Percentiles rank a stretch among this genome's conserved stretches.
Conservation (phyloP, 2,113 vertebrate species). For the Dicerorhinus sumatrensis region DNA sequence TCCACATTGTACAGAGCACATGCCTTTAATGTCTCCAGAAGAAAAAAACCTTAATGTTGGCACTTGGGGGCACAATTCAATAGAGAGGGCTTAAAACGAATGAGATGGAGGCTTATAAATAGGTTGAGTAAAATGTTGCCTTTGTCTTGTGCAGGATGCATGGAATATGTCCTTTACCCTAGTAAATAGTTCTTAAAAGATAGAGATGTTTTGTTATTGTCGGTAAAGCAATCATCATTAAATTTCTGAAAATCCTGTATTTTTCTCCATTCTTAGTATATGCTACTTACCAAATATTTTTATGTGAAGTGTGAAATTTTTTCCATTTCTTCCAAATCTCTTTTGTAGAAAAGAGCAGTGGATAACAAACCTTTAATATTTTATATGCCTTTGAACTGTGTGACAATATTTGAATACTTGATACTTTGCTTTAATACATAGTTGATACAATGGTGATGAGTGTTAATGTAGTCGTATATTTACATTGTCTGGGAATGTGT, state of each 20-base stretch:
- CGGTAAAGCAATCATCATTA: not conserved
- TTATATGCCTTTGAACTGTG: not conserved
- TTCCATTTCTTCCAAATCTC: not conserved
- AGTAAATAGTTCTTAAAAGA: not conserved
- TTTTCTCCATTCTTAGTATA: not conserved
- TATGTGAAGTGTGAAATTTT: not conserved
- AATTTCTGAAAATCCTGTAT: not conserved
- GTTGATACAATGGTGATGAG: not conserved
- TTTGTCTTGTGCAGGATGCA: not conserved
- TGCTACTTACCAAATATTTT: not conserved
- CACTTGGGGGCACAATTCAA: not conserved
- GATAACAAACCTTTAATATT: not conserved
- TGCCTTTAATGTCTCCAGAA: not conserved
- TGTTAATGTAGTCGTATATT: not conserved
- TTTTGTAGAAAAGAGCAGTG: not conserved
- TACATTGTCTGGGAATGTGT: not conserved
- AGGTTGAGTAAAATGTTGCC: not conserved
- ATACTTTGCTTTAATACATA: not conserved
- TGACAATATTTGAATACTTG: not conserved
- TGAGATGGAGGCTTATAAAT: not conserved
- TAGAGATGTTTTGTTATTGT: not conserved
- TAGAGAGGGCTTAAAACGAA: not conserved
- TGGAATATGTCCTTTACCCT: not conserved
- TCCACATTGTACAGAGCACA: not conserved
- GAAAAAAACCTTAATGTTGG: not conserved